Base-by-base conservation (phyloP, 2,797 vertebrate genomes). In the Acomys russatus region DNA sequence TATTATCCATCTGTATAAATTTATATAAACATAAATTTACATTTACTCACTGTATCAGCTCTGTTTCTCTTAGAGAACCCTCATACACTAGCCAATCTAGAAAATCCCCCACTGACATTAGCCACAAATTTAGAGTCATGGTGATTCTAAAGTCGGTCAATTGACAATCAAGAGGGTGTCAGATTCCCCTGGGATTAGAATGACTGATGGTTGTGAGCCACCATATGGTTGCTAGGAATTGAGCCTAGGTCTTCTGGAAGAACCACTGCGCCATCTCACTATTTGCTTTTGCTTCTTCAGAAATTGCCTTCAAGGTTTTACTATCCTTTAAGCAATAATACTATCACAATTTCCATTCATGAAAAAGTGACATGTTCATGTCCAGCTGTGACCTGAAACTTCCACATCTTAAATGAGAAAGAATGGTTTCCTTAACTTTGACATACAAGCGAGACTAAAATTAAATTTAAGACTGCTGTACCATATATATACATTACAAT, bases 211-310 rank as follows among this genome's bases (percentile, higher is more conserved):
- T 64, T 83, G 25, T 64, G 35, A 44, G 80, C 23, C 61, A 4
- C 2, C 2, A 30, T 28, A 10, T 83, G 80, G 59, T 44, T 44
- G 80, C 59, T 83, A 35, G 15, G 14, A 83, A 64, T 83, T 64
- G 35, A 63, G 30, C 33, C 23, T 2, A 25, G 25, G 8, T 83
- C 80, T 44, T 30, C 73, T 44, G 73, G 73, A 44, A 74, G 73
- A 74, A 35, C 9, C 51, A 59, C 77, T 56, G 51, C 56, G 38
- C 17, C 61, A 66, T 66, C 14, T 95, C 35, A 92, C 64, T 38
- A 44, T 95, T 96, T 90, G 85, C 35, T 90, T 95, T 91, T 77
- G 18, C 18, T 61, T 88, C 61, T 90, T 88, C 74, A 44, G 79
- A 91, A 91, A 90, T 59, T 76, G 35, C 15, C 82, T 61, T 71